Evolutionary conservation across 2,888 invertebrate species (phyloP), one percentile per base, ranked within the genome.

Genomic region (Galeruca laticollis): DNA sequence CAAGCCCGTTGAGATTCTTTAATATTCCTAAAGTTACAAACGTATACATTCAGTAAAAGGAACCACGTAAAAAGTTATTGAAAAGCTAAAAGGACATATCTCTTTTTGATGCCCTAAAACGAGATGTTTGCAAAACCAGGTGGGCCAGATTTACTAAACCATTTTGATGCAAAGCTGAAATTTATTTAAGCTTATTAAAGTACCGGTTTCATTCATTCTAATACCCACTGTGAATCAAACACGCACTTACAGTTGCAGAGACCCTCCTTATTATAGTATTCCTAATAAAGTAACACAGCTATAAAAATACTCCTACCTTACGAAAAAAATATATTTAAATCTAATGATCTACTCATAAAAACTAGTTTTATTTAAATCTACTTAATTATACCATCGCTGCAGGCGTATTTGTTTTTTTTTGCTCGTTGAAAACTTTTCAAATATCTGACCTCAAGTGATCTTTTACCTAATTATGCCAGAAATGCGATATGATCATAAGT

Each of bases 251-350:
- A 43, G n/a, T n/a, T 43, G 33, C 9, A 33, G 8, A 9, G 47
- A 9, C 40, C 6, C 40, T 40, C 15, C 47, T 47, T 47, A 47
- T 15, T 47, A 47, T 47, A 8, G 18, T 8, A 15, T 47, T 47
- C 47, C 47, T 47, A 18, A 47, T 47, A 47, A 18, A 18, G 47
- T 18, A 47, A 18, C 47, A 18, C 18, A 18, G 47, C 47, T 47
- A 47, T 47, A 47, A 43, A 43, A 13, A 40, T 40, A 47, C 47
- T 47, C 47, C 47, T 47, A 47, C 47, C 6, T 40, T 40, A 40
- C 4, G n/a, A 5, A 40, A 3, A 15, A 47, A 47, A 15, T 18
- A 9, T 47, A 43, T 6, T 13, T n/a, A 47, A 47, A 47, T 18
- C 18, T 40, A 40, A 40, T 26, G n/a, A 40, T 40, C 40, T 40